A percentile compares a stretch with the other conserved stretches of the same genome.
These are phyloP conservation scores for Triplophysa tibetana DNA, from an alignment of 2,113 vertebrate genomes.

Conservation along the genomic window DNA sequence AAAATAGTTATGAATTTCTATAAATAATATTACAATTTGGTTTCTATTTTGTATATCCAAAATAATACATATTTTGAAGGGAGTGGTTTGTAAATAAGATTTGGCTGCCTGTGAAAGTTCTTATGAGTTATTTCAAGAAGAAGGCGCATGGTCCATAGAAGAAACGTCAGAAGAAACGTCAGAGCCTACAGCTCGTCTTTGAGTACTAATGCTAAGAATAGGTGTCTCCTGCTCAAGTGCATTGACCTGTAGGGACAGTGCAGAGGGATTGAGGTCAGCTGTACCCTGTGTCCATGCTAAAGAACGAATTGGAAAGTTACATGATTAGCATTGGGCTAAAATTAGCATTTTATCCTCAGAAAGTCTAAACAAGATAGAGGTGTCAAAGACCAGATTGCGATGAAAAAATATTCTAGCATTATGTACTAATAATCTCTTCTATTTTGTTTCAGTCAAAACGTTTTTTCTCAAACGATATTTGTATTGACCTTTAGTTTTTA, in stretches of 20 bases:
- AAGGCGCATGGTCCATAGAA: background rate
- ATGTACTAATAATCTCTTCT: too few relatives aligned
- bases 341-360: constrained; percentile 36
- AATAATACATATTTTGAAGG: too few relatives aligned
- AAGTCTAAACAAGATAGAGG: constrained; percentile 7
- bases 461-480: too few relatives aligned
- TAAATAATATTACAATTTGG: too few relatives aligned
- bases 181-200: constrained; percentile 27
- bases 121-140: too few relatives aligned
- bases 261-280: constrained; percentile 37
- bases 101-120: too few relatives aligned
- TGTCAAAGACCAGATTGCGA: background rate
- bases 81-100: too few relatives aligned
- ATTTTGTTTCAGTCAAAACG: too few relatives aligned
- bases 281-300: constrained; percentile 2
- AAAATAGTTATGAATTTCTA: too few relatives aligned
- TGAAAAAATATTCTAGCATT: too few relatives aligned
- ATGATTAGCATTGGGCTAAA: constrained; percentile 35
- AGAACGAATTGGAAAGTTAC: constrained; percentile 42
- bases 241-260: constrained; percentile 33
- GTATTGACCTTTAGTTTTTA: too few relatives aligned
- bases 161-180: background rate
- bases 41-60: too few relatives aligned
- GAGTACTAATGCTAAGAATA: constrained; percentile 47
- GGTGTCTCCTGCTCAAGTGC: constrained; percentile 2